Evolutionary conservation across 1,140 invertebrate genomes (phyloP), one percentile per base, ranked within the genome.

Genomic region (Lethocerus indicus): DNA sequence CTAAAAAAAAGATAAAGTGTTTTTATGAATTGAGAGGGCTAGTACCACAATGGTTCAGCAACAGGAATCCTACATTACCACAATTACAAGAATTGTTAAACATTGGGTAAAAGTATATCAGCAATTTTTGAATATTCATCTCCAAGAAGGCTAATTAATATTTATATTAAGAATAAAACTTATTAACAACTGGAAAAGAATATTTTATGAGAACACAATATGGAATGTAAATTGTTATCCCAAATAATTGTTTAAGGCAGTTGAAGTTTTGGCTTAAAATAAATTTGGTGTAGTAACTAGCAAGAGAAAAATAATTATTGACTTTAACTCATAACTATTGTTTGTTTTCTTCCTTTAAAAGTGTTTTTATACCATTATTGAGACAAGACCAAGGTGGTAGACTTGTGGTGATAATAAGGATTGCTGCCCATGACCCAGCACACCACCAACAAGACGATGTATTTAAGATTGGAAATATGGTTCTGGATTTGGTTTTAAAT

Each of bases 311-410:
- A 6, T 13, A 14, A 44, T 43, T 18, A 9, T 9, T 44, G 16
- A 23, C 9, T 50, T 14, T 50, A 48, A n/a, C 16, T 27, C 16
- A 46, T 3, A 32, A 9, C 7, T 37, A 18, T 23, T 51, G 12
- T 20, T 28, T 48, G 55, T 58, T 9, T 32, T 32, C 29, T 32
- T 9, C n/a, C n/a, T n/a, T 9, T 32, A 32, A 9, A 32, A 71
- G 69, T n/a, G 63, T 73, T 3, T 72, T 78, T 55, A 56, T 80
- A 0, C 76, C 76, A 1, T 57, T 81, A 20, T 63, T 61, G 27
- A 66, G 67, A n/a, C 54, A 64, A 52, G 67, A 77, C 57, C 53
- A 62, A 24, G 58, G 68, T 55, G 66, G 68, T 43, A 59, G 67
- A 48, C 63, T 68, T 55, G 67, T 79, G 0, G 61, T 79, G 1